These are phyloP conservation scores for Quadroppia sp. DNA, from an alignment of 2,888 invertebrate species.

Conservation along the genomic window DNA sequence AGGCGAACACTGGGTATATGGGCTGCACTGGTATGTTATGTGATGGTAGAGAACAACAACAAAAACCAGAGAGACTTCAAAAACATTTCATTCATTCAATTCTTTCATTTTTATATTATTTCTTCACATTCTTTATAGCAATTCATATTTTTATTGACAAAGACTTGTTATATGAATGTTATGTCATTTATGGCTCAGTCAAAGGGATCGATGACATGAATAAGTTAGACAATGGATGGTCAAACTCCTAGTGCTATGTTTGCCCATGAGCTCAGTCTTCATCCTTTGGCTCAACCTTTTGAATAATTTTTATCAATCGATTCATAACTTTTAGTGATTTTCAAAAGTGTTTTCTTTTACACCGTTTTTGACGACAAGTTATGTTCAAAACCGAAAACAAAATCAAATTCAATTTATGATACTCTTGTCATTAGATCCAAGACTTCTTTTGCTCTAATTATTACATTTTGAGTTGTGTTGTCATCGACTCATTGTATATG, in stretches of 20 bases:
- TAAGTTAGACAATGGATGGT: too few species aligned
- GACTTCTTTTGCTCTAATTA: constrained; percentile 9
- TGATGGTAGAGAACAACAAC: too few species aligned
- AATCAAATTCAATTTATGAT: constrained; percentile 17
- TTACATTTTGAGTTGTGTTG: constrained; percentile 5
- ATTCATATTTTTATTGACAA: not conserved
- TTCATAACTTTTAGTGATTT: too few species aligned
- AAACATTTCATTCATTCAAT: not conserved
- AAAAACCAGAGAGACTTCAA: too few species aligned
- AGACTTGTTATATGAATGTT: too few species aligned
- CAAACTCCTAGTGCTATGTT: too few species aligned
- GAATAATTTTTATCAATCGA: too few species aligned
- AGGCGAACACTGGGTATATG: not conserved
- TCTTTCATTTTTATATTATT: not conserved
- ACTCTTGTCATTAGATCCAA: not conserved
- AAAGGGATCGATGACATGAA: too few species aligned
- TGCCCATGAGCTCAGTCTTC: constrained; percentile 13
- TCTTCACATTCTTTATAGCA: not conserved
- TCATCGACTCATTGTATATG: constrained; percentile 8
- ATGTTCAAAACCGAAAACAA: not conserved
- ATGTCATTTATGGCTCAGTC: constrained; percentile 3
- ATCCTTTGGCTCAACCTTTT: too few species aligned
- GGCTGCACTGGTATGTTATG: not conserved
- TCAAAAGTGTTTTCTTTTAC: not conserved
- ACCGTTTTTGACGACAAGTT: too few species aligned